These are phyloP conservation scores for Sinhomidia bicolor DNA, from an alignment of 2,888 invertebrate genomes.

Conservation along the genomic window DNA sequence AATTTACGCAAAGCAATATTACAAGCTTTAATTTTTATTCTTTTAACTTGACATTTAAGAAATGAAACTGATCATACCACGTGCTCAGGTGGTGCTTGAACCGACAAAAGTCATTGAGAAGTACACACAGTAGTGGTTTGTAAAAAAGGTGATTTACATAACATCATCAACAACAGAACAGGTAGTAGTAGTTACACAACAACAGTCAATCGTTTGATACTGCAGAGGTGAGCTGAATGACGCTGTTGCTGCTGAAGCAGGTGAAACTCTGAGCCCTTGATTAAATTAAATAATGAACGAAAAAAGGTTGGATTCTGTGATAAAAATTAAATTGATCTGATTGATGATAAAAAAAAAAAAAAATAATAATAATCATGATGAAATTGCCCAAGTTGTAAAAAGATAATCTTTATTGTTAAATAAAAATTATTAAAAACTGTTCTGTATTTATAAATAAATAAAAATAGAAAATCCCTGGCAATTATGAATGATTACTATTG, in stretches of 20 bases:
- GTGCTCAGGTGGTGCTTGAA: constrained; percentile 6
- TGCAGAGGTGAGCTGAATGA: too few relatives aligned
- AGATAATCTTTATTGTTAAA: too few relatives aligned
- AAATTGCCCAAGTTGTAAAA: too few relatives aligned
- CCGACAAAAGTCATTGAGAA: neutral
- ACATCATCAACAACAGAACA: neutral
- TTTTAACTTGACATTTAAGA: neutral
- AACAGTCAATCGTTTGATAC: neutral
- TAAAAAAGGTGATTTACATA: too few relatives aligned
- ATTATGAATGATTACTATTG: too few relatives aligned
- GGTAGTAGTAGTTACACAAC: neutral
- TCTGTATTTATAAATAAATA: too few relatives aligned
- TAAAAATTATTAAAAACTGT: too few relatives aligned
- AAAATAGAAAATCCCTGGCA: too few relatives aligned
- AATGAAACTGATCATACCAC: neutral
- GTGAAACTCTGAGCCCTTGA: neutral
- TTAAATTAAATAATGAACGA: neutral
- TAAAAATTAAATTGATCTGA: neutral
- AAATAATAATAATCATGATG: neutral
- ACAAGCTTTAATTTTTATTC: neutral
- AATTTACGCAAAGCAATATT: constrained; percentile 1
- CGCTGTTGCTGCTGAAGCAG: too few relatives aligned
- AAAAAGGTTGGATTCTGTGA: neutral
- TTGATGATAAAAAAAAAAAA: neutral
- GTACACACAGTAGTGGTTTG: too few relatives aligned